Base-by-base conservation (phyloP, 64 coral and sea anemone species). In the Catalaphyllia jardinei region DNA sequence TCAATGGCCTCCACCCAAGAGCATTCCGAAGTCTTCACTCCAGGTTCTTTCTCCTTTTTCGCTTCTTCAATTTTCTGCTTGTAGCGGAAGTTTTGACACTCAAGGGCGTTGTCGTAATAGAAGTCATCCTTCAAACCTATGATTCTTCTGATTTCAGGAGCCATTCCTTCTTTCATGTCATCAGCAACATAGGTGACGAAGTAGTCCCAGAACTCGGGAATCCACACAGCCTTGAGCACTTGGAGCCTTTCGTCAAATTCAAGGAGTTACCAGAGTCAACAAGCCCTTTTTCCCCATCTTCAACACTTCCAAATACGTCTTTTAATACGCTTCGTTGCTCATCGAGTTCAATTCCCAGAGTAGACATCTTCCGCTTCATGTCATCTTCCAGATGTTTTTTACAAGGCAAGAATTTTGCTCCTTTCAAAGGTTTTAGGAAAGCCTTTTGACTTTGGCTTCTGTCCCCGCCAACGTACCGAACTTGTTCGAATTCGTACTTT, bases 101-200 rank as follows among this genome's bases (percentile, higher is more conserved):
- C 91, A 22, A 79, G 86, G 16, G 91, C 91, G 71, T 88, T 93
- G 63, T 93, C 80, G 55, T 93, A 88, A 61, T 87, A 93, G 71
- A 73, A 73, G 57, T 93, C 90, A 57, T 57, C 54, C 54, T 57
- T 16, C 15, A 57, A 57, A 57, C 54, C 54, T 15, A 57, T 57
- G 54, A 16, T 57, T 16, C 54, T 57, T 57, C 54, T 57, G 15
- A 57, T 57, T 57, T 57, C 11, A 2, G 54, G 54, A 57, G 11
- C 15, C 54, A 57, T 57, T 57, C 54, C 54, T 57, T 15, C 54
- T 57, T 57, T 57, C 15, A 57, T 16, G 15, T 57, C 54, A 57
- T 57, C 54, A 12, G 54, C 54, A 57, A 57, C 54, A 57, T 57
- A 16, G 10, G 54, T 9, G 54, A 57, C 54, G 10, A 57, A 57